These are phyloP conservation scores for Drosophila lacicola DNA, from an alignment of 2,888 invertebrate genomes.

Conservation along the genomic window DNA sequence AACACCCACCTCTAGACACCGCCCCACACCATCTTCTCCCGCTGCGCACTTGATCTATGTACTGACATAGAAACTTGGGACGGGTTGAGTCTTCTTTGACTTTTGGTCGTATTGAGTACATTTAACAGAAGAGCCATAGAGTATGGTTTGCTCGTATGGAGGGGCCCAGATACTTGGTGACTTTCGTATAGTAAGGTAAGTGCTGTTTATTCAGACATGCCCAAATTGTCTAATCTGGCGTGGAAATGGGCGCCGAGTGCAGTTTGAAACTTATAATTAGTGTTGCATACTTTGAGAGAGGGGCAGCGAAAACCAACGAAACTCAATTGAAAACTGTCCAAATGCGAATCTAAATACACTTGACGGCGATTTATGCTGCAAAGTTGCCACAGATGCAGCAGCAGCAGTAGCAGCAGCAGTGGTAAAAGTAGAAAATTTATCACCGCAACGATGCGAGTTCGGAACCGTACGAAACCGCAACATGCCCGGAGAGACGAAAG, in stretches of 20 bases:
- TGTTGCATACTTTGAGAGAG: constrained; percentile 50
- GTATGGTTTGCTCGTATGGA: neutral
- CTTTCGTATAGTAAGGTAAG: constrained; percentile 20
- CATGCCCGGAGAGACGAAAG: constrained; percentile 11
- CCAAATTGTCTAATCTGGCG: constrained; percentile 47
- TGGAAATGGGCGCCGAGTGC: constrained; percentile 29
- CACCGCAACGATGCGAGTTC: constrained; percentile 48
- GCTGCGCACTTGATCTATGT: constrained; percentile 15
- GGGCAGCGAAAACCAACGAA: constrained; percentile 29
- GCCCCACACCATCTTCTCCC: neutral
- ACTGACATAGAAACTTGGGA: constrained; percentile 35
- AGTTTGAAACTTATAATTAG: constrained; percentile 59
- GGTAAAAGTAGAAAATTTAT: constrained; percentile 50
- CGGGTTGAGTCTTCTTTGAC: constrained; percentile 45
- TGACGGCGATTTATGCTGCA: constrained; percentile 71
- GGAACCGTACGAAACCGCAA: constrained; percentile 36
- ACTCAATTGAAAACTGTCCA: constrained; percentile 64
- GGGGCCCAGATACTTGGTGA: neutral
- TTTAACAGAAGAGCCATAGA: constrained; percentile 27
- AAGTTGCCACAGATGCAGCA: constrained; percentile 41
- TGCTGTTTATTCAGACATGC: constrained; percentile 65
- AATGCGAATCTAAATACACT: constrained; percentile 70
- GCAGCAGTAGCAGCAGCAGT: constrained; percentile 17
- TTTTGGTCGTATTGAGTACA: constrained; percentile 39
- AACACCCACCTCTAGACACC: neutral